Conservation (phyloP, 2,888 invertebrate species). For the Eupithecia centaureata region DNA sequence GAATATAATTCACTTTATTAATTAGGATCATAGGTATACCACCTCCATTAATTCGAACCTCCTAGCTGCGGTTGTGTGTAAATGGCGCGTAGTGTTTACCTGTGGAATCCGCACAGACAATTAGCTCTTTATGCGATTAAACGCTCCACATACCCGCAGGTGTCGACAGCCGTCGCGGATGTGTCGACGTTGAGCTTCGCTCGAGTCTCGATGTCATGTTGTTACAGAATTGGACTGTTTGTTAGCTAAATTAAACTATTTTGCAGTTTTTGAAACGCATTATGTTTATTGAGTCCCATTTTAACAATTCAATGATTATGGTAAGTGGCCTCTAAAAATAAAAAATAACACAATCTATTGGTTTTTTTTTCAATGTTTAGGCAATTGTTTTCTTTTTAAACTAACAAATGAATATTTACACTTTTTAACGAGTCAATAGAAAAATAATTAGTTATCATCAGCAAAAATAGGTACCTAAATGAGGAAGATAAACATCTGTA, state of each 20-base stretch:
- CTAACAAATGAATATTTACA: too few species aligned
- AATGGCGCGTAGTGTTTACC: constrained; percentile 77
- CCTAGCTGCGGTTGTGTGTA: constrained; percentile 55
- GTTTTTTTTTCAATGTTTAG: too few species aligned
- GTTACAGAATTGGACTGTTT: constrained; percentile 12
- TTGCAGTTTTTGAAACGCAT: not conserved
- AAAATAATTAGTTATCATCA: too few species aligned
- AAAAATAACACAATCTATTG: too few species aligned
- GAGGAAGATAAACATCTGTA: too few species aligned
- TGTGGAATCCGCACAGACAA: constrained; percentile 81
- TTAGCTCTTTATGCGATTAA: constrained; percentile 82
- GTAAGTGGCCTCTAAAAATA: too few species aligned
- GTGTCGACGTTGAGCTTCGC: constrained; percentile 37
- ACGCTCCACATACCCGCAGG: constrained; percentile 67
- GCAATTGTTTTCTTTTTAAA: too few species aligned
- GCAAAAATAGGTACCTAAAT: too few species aligned
- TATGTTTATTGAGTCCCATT: not conserved
- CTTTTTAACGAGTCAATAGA: too few species aligned
- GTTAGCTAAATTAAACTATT: not conserved
- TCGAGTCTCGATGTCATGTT: constrained; percentile 54
- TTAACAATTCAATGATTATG: too few species aligned
- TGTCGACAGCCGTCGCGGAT: constrained; percentile 54
- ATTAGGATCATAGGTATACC: not conserved
- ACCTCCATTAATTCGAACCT: constrained; percentile 42
- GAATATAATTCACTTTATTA: too few species aligned